Conservation (phyloP, 1,140 invertebrate genomes). For the Lepidurus packardi region DNA sequence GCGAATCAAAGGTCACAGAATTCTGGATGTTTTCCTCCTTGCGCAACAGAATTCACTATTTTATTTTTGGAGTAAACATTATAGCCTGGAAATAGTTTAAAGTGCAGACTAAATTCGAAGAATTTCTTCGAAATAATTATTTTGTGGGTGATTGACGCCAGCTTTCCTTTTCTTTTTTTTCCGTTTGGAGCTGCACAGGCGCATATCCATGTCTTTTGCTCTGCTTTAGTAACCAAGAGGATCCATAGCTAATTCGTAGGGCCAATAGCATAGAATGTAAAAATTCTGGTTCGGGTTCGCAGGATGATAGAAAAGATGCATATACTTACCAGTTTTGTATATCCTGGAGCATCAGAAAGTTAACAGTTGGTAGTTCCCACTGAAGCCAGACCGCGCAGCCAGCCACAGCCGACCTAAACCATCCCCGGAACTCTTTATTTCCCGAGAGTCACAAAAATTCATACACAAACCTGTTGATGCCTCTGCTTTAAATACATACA, state of each 20-base stretch:
- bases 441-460: no score
- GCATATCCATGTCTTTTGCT: background rate
- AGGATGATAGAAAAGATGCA: background rate
- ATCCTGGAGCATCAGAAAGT: background rate
- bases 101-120: no score
- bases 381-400: background rate
- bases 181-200: background rate
- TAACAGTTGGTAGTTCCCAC: conserved; percentile 14
- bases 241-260: background rate
- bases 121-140: no score
- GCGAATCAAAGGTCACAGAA: background rate
- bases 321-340: background rate
- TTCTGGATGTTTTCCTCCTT: background rate
- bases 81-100: no score
- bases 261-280: background rate
- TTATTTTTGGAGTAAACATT: no score
- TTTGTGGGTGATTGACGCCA: no score
- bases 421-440: no score
- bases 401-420: background rate
- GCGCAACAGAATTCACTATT: background rate
- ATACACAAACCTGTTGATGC: no score
- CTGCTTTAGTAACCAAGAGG: conserved; percentile 10
- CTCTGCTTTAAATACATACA: no score
- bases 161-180: background rate
- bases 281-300: background rate